Evolutionary conservation across 2,113 vertebrate genomes (phyloP), one percentile per base, ranked within the genome.

Genomic region (Aramus guarauna): DNA sequence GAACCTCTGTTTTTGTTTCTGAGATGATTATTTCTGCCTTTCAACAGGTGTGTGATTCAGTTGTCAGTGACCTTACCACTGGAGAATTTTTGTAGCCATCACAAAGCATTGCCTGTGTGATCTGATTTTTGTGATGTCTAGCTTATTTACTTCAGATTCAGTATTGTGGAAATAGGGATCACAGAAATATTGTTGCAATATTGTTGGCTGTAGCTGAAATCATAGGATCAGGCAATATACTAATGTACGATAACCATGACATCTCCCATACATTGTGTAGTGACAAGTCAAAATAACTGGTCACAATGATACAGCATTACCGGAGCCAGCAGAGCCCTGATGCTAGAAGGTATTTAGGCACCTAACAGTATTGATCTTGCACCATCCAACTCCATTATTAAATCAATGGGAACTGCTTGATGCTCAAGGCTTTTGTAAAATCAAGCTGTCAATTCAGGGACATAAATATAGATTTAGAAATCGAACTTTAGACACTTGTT

Each of bases 391-490:
- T 29, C 34, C 53, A 7, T 85, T 88, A 91, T 39, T 36, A 75
- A 94, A 85, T 93, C 62, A 79, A 68, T 69, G 30, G 27, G 10
- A 93, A 83, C 15, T n/a, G 9, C 32, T 48, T 73, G 71, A 76
- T 55, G 21, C 5, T 76, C 34, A 43, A 79, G 17, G 29, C 13
- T 93, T 87, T 85, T 76, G 58, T 75, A 82, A 94, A 91, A 81
- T 78, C 39, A 68, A 85, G 5, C 43, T 69, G 53, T 79, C 85
- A 82, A 58, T 88, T 88, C 47, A 53, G 24, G 20, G 17, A 48
- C 41, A 30, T 79, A 88, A 87, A 85, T 73, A 90, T 58, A 77
- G 72, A 92, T 96, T 94, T 73, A 76, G 22, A 94, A 83, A 85
- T 85, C 53, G 85, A 69, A 82, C 1, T 48, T 73, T 22, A 45